Evolutionary conservation across 2,797 vertebrate species (phyloP), one percentile per base, ranked within the genome.

Genomic region (Austrolebias charrua): DNA sequence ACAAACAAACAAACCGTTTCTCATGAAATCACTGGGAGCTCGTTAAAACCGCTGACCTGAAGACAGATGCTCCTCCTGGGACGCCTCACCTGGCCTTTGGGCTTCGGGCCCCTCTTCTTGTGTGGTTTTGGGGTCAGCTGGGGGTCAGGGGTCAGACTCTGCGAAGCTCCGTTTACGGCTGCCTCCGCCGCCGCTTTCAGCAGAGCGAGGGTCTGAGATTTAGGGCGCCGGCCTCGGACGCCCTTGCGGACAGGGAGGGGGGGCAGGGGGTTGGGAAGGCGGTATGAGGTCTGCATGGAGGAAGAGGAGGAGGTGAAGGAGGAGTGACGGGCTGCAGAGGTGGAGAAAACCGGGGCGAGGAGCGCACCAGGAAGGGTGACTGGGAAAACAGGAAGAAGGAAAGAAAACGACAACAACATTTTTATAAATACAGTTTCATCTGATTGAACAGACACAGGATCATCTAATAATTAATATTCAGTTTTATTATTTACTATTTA

Each of bases 221-320:
- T 94, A 50, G 93, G 93, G 20, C 93, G 89, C 2, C 93, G 90
- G 71, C 89, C 91, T 75, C 93, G 89, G 81, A 93, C 89, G 67
- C 94, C 92, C 84, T 95, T 98, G 84, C 91, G 94, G 69, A 91
- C 88, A n/a, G 92, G 93, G 56, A 93, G 92, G 52, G 81, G 92
- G 48, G 92, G 93, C 85, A 94, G 80, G 56, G 92, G 92, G 77
- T 93, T 78, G 65, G 88, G 89, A 62, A 93, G 90, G 86, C 95
- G 93, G 86, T 93, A 95, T 44, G 94, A 92, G 82, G 95, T 93
- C 91, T 95, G 95, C 95, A 96, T 94, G 80, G 82, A 79, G 78
- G 85, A 33, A 5, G 31, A 33, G 44, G 86, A 79, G 51, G 87
- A 86, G 80, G 76, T 86, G 71, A 73, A 81, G 13, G 84, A 84